Percentiles rank a stretch among this genome's conserved stretches.
These are phyloP conservation scores for Cheilosia variabilis DNA, from an alignment of 2,888 invertebrate genomes.

Conservation along the genomic window DNA sequence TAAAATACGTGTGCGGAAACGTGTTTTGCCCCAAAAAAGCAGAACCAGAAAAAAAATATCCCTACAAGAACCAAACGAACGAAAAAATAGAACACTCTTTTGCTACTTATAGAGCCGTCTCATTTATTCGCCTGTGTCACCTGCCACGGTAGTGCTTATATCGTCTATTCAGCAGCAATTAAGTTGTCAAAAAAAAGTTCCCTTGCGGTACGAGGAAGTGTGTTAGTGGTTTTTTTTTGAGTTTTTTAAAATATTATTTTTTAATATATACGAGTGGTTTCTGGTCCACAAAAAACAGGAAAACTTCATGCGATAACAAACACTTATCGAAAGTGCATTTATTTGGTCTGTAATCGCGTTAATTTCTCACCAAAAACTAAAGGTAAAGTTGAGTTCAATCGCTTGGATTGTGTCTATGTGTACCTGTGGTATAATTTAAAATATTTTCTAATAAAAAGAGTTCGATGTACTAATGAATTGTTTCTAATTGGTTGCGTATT, in stretches of 20 bases:
- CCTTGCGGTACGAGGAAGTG: slow-evolving; percentile 51
- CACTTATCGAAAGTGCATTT: slow-evolving; percentile 9
- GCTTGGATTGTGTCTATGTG: too few relatives aligned
- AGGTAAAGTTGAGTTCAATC: slow-evolving; percentile 37
- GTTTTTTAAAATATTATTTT: slow-evolving; percentile 26
- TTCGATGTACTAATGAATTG: too few relatives aligned
- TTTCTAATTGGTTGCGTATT: background rate
- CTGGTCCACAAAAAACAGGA: slow-evolving; percentile 16
- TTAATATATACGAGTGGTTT: slow-evolving; percentile 15
- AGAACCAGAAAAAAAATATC: slow-evolving; percentile 33
- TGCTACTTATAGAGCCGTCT: slow-evolving; percentile 27
- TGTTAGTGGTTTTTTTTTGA: slow-evolving; percentile 54
- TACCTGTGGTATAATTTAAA: background rate
- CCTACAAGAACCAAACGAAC: slow-evolving; percentile 29
- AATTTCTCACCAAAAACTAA: background rate
- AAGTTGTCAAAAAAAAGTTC: slow-evolving; percentile 53
- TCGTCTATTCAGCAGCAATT: slow-evolving; percentile 47
- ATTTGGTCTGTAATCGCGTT: slow-evolving; percentile 13
- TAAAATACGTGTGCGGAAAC: slow-evolving; percentile 64
- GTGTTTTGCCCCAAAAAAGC: slow-evolving; percentile 58
- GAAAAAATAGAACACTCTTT: slow-evolving; percentile 34
- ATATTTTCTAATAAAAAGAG: too few relatives aligned
- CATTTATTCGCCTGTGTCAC: slow-evolving; percentile 30
- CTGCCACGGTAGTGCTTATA: slow-evolving; percentile 54
- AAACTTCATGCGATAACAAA: slow-evolving; percentile 7